phyloP scores from a whole-genome alignment of 2,113 vertebrate species.

The Perccottus glenii region DNA sequence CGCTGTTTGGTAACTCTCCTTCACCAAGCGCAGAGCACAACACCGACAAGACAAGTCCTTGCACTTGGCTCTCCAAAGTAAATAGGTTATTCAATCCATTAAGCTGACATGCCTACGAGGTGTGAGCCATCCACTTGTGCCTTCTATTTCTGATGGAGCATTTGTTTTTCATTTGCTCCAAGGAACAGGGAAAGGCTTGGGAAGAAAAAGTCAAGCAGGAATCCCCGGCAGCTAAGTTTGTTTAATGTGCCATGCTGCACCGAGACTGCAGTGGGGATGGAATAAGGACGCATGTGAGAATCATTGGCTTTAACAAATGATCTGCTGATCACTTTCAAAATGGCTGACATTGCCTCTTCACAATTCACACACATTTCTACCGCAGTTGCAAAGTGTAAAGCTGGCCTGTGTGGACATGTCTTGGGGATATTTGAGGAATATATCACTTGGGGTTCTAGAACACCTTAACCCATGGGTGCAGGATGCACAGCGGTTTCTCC shows the following conservation, averaged over 20 bases:
- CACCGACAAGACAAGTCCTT: slow-evolving; percentile 55
- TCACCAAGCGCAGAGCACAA: slow-evolving; percentile 20
- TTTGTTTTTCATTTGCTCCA: slow-evolving; percentile 86
- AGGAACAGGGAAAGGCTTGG: slow-evolving; percentile 32
- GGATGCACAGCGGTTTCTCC: slow-evolving; percentile 45
- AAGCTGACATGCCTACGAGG: slow-evolving; percentile 75
- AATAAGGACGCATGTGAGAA: slow-evolving; percentile 80
- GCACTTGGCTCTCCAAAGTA: slow-evolving; percentile 63
- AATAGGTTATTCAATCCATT: slow-evolving; percentile 77
- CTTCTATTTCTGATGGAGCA: slow-evolving; percentile 74
- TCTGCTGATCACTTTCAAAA: slow-evolving; percentile 75
- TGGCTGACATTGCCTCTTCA: slow-evolving; percentile 74
- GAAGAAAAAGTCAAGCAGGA: slow-evolving; percentile 70
- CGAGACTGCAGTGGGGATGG: slow-evolving; percentile 76
- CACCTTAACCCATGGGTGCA: slow-evolving; percentile 40
- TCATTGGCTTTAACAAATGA: slow-evolving; percentile 77
- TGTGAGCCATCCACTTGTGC: slow-evolving; percentile 75
- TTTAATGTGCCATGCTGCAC: slow-evolving; percentile 83
- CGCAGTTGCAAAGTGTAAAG: slow-evolving; percentile 31
- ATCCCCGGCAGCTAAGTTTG: slow-evolving; percentile 77
- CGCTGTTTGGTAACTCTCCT: slow-evolving; percentile 44
- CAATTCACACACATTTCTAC: slow-evolving; percentile 29
- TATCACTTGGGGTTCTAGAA: slow-evolving; percentile 64
- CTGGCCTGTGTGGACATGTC: slow-evolving; percentile 26
- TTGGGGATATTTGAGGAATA: slow-evolving; percentile 54